Base-by-base conservation (phyloP, 2,797 vertebrate species). In the Sparidentex hasta region DNA sequence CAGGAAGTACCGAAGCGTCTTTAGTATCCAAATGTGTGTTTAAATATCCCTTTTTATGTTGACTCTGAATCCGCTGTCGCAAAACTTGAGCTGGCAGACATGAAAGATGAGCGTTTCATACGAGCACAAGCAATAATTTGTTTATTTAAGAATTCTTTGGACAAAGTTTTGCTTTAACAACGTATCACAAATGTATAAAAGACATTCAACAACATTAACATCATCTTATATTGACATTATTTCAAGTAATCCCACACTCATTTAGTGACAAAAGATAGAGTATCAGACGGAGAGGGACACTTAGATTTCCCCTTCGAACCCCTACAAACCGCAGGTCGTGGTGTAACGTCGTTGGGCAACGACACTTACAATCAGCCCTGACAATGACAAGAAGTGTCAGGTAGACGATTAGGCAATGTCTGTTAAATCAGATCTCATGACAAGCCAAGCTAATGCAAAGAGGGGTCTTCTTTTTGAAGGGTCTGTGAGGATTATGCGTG, bases 261-360 rank as follows among this genome's bases (percentile, higher is more conserved):
- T 57, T 77, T 47, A 68, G 70, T 62, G 57, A 66, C 25, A 68
- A 76, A 48, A 76, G 50, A 73, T 62, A 54, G 7, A 63, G 70
- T 65, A 46, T 73, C 46, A 66, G 17, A 68, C 41, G 74, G 27
- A 81, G 48, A 85, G 74, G 70, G 21, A 62, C 44, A 64, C 81
- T 70, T 83, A 69, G 80, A 84, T 86, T 85, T 88, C 74, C 70
- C 29, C 23, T 23, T 2, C 23, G 64, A 75, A 78, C 67, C 61
- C 48, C 71, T 47, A 43, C 59, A 90, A 84, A 89, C 92, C 90
- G 79, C 91, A 87, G 76, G 47, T 23, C 25, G 72, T 92, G 90
- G 88, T 78, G 93, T 69, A 94, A 94, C 76, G 38, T 50, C 20
- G 79, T 94, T 89, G 75, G 62, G 89, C 67, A 94, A 93, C 78